Percentiles rank a stretch among this genome's conserved stretches.
Conservation (phyloP, 2,888 invertebrate genomes). For the Hypomecis atomaria region DNA sequence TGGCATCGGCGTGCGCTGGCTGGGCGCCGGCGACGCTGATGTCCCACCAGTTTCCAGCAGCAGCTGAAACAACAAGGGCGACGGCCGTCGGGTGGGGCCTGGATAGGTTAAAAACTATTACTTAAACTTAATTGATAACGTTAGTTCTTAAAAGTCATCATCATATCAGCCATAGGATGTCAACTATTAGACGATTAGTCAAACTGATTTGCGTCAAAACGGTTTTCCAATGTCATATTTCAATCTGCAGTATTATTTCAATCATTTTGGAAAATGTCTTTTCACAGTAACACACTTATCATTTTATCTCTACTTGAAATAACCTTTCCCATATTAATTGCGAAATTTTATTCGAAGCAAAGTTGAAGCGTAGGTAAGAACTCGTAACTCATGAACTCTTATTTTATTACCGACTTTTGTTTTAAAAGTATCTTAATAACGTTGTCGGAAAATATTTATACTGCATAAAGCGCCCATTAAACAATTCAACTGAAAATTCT, state of each 20-base stretch:
- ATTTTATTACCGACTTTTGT: slow-evolving; percentile 7
- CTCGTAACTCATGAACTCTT: slow-evolving; percentile 2
- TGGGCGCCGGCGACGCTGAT: slow-evolving; percentile 69
- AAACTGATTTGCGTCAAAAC: no score
- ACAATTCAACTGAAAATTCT: not conserved
- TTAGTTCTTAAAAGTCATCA: not conserved
- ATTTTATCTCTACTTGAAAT: not conserved
- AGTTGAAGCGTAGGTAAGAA: not conserved
- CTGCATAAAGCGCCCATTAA: not conserved
- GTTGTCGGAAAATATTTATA: slow-evolving; percentile 1
- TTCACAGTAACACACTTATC: no score
- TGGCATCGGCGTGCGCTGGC: slow-evolving; percentile 62
- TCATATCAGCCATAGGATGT: no score
- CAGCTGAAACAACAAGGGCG: slow-evolving; percentile 52
- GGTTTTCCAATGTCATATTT: no score
- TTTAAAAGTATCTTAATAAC: slow-evolving; percentile 20
- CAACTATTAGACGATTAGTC: no score
- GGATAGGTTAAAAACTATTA: slow-evolving; percentile 55
- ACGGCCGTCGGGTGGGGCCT: slow-evolving; percentile 73
- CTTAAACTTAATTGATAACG: slow-evolving; percentile 1
- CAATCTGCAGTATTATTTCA: no score
- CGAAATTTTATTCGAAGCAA: slow-evolving; percentile 3
- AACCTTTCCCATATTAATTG: not conserved
- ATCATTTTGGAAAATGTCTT: no score
- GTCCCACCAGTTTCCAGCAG: slow-evolving; percentile 63